Percentiles rank a stretch among this genome's conserved stretches.
Conservation (phyloP, 2,113 vertebrate genomes). For the Eulemur rufifrons region DNA sequence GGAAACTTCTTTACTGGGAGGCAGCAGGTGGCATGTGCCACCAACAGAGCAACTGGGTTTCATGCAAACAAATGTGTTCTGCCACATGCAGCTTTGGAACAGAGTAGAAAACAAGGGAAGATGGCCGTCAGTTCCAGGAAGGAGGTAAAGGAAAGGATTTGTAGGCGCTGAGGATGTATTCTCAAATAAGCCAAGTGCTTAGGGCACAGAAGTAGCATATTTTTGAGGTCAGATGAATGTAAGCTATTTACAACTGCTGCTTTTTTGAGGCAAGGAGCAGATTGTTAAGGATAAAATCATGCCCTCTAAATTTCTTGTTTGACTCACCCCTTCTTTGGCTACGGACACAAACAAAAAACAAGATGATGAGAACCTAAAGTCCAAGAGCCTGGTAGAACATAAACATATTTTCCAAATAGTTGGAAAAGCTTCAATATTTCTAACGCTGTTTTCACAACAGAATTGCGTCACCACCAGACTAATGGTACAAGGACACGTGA, state of each 20-base stretch:
- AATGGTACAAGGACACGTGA: not conserved
- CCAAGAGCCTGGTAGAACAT: not conserved
- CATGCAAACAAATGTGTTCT: not conserved
- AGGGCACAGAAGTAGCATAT: not conserved
- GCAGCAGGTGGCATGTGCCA: not conserved
- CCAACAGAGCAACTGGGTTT: not conserved
- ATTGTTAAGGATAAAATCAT: not conserved
- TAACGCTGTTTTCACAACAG: not conserved
- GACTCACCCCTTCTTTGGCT: not conserved
- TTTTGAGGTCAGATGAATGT: not conserved
- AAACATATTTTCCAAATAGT: not conserved
- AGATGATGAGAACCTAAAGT: not conserved
- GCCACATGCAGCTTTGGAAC: not conserved
- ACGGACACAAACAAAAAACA: not conserved
- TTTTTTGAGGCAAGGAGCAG: not conserved
- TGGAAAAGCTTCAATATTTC: not conserved
- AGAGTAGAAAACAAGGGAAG: not conserved
- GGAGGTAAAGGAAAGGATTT: not conserved
- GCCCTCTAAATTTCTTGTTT: not conserved
- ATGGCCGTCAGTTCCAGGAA: not conserved
- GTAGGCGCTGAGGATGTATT: not conserved
- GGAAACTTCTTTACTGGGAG: not conserved
- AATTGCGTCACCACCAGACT: not conserved
- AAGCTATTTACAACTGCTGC: not conserved
- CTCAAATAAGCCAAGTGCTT: not conserved